These are phyloP conservation scores for Isurus oxyrinchus DNA, from an alignment of 2,113 vertebrate species.

Conservation along the genomic window DNA sequence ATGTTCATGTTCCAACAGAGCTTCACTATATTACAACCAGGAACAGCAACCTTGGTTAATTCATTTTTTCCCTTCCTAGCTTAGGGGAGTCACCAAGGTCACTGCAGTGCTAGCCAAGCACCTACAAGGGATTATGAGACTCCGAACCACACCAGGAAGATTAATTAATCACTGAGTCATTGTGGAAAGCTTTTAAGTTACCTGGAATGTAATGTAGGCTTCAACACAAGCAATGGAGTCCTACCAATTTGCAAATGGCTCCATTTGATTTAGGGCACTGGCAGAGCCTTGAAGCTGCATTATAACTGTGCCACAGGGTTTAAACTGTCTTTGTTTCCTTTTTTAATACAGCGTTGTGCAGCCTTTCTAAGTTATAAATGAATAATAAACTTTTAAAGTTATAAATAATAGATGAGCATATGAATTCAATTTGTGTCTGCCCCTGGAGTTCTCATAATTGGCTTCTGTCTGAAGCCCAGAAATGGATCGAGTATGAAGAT, in stretches of 20 bases:
- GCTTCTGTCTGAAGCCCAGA: not conserved
- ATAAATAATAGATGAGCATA: conserved; percentile 29
- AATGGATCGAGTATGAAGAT: not conserved
- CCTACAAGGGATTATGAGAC: not conserved
- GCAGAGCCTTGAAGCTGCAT: not conserved
- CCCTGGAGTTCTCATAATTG: conserved; percentile 18
- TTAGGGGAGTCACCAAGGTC: not conserved
- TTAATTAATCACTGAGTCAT: conserved; percentile 10
- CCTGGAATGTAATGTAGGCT: not conserved
- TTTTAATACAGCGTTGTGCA: not conserved
- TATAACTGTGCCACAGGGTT: not conserved
- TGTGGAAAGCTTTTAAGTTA: not conserved
- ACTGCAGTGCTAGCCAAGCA: not conserved
- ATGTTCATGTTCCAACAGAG: not conserved
- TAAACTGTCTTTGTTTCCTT: not conserved
- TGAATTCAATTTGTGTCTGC: conserved; percentile 18
- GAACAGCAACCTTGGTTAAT: not conserved
- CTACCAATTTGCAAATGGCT: not conserved
- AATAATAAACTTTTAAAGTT: conserved; percentile 21
- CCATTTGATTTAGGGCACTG: not conserved
- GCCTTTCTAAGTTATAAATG: conserved; percentile 18
- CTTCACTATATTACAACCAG: not conserved
- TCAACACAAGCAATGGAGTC: not conserved
- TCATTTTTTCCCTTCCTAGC: not conserved
- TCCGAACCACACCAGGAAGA: conserved; percentile 1